These are phyloP conservation scores for Leucosticte australis DNA, from an alignment of 2,113 vertebrate genomes.

Conservation along the genomic window DNA sequence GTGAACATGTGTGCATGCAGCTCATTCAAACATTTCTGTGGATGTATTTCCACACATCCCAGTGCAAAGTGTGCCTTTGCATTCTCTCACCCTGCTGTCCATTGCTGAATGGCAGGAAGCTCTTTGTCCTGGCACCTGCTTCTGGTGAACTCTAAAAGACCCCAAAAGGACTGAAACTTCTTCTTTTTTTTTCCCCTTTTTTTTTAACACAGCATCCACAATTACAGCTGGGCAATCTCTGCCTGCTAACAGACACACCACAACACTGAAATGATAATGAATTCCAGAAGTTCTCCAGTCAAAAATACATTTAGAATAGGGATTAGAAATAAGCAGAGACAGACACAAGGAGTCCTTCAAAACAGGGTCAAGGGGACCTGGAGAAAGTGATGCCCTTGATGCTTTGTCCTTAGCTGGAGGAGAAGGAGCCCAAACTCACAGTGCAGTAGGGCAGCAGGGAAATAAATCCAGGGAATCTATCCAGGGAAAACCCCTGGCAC, in stretches of 20 bases:
- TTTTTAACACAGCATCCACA: neutral
- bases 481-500: neutral
- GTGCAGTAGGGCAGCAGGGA: rapidly evolving
- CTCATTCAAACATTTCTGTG: neutral
- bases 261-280: neutral
- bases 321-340: neutral
- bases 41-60: neutral
- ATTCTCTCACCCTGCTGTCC: neutral
- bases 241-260: neutral
- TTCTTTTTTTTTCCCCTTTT: neutral
- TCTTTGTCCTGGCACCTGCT: neutral
- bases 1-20: neutral
- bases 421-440: neutral
- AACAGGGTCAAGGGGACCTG: neutral
- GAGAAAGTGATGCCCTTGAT: neutral
- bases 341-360: neutral
- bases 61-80: neutral
- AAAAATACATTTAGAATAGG: neutral
- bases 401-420: neutral
- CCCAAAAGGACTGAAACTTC: neutral
- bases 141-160: neutral
- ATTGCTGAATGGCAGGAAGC: neutral
- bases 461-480: rapidly evolving
- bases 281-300: neutral
- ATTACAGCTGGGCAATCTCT: neutral